Conservation (phyloP, 2,113 vertebrate genomes). For the Clupea harengus region DNA sequence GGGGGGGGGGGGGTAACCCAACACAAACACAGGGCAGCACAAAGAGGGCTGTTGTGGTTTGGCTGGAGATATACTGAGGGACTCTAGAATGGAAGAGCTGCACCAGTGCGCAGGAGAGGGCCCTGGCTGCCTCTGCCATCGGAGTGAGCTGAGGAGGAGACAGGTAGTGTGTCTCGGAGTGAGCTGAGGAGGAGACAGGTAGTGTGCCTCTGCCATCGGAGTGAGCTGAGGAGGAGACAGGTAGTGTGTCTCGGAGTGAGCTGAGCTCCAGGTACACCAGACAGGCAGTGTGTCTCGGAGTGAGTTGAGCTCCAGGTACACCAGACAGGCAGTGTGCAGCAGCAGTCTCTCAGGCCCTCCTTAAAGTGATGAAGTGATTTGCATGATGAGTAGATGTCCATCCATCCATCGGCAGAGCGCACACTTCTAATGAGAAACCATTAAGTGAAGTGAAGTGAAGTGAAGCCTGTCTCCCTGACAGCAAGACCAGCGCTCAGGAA, state of each 20-base stretch:
- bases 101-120: neutral
- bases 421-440: conserved; percentile 18
- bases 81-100: neutral
- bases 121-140: neutral
- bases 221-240: too few relatives aligned
- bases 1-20: neutral
- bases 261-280: too few relatives aligned
- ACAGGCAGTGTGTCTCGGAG: too few relatives aligned
- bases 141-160: too few relatives aligned
- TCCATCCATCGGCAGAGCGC: conserved; percentile 8
- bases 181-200: too few relatives aligned
- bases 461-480: conserved; percentile 9
- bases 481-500: neutral
- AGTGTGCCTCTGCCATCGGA: too few relatives aligned
- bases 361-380: neutral
- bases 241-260: too few relatives aligned
- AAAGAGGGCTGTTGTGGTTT: neutral
- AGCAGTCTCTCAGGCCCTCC: neutral
- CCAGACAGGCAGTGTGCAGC: too few relatives aligned
- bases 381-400: conserved; percentile 30
- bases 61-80: neutral
- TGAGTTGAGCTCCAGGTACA: too few relatives aligned
- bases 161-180: too few relatives aligned
- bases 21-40: neutral
- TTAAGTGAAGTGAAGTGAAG: neutral